Conservation (phyloP, 2,888 invertebrate species). For the Apoda limacodes region DNA sequence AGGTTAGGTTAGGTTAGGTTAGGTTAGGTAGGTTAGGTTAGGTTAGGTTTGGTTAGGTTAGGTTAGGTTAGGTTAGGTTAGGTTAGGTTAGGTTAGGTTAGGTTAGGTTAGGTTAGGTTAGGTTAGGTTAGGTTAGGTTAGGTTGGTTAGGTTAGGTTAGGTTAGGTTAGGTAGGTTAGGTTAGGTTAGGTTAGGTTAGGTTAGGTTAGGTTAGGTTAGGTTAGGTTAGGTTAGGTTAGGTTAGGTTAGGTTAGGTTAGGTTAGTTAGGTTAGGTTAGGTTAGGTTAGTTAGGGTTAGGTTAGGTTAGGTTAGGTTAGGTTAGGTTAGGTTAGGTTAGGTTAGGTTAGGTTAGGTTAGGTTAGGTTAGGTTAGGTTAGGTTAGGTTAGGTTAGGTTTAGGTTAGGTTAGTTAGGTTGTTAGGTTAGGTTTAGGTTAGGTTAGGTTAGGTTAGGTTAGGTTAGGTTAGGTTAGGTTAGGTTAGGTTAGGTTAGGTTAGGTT, state of each 20-base stretch:
- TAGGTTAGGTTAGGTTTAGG: too few relatives aligned
- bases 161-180: too few relatives aligned
- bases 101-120: constrained; percentile 23
- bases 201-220: constrained; percentile 12
- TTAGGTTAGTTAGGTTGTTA: too few relatives aligned
- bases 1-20: too few relatives aligned
- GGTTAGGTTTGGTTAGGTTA: constrained; percentile 17
- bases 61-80: constrained; percentile 20
- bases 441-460: too few relatives aligned
- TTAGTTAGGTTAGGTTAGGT: constrained; percentile 11
- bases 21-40: too few relatives aligned
- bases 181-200: constrained; percentile 12
- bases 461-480: too few relatives aligned
- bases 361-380: constrained; percentile 14
- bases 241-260: constrained; percentile 13
- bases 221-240: constrained; percentile 9
- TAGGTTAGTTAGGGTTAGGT: constrained; percentile 9
- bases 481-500: too few relatives aligned
- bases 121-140: constrained; percentile 23
- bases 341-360: constrained; percentile 14
- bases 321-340: constrained; percentile 13
- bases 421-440: too few relatives aligned
- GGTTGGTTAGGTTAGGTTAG: too few relatives aligned
- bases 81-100: constrained; percentile 20
- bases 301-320: constrained; percentile 15